phyloP scores from a whole-genome alignment of 2,797 vertebrate species.

The Hoplostethus mediterraneus region DNA sequence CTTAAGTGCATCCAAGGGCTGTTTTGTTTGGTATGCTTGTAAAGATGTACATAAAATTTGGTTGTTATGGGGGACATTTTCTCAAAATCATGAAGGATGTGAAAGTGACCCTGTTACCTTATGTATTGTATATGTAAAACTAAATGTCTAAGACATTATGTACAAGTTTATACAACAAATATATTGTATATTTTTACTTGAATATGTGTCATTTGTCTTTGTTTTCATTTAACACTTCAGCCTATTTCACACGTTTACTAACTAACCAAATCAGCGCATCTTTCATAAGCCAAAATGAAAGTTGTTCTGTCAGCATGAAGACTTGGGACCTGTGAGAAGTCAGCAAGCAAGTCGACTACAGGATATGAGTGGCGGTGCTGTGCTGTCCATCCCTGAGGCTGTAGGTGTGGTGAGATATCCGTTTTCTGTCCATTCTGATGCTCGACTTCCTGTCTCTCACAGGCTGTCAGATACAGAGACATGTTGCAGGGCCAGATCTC shows the following conservation, averaged over 20 bases:
- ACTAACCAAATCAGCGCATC: neutral
- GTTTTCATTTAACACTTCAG: neutral
- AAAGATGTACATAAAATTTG: constrained; percentile 75
- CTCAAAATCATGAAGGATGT: constrained; percentile 77
- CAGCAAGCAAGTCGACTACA: neutral
- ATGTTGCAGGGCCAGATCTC: constrained; percentile 71
- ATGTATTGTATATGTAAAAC: constrained; percentile 78
- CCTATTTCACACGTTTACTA: neutral
- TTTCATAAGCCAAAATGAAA: constrained; percentile 17
- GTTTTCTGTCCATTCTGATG: constrained; percentile 61
- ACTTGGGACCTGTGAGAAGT: neutral
- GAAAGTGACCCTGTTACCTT: constrained; percentile 71
- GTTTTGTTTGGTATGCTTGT: constrained; percentile 73
- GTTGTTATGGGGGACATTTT: constrained; percentile 64
- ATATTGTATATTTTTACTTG: constrained; percentile 86
- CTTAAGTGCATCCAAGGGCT: constrained; percentile 76
- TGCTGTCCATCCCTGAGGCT: constrained; percentile 28
- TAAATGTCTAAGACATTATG: constrained; percentile 81
- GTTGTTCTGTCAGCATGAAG: constrained; percentile 2
- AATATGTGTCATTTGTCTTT: constrained; percentile 51
- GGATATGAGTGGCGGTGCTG: neutral
- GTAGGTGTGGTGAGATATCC: constrained; percentile 68
- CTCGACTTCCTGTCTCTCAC: constrained; percentile 72
- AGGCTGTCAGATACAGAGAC: constrained; percentile 63
- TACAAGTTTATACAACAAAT: constrained; percentile 83